phyloP scores from a whole-genome alignment of 2,797 vertebrate species.

The Centropyge bicolor region DNA sequence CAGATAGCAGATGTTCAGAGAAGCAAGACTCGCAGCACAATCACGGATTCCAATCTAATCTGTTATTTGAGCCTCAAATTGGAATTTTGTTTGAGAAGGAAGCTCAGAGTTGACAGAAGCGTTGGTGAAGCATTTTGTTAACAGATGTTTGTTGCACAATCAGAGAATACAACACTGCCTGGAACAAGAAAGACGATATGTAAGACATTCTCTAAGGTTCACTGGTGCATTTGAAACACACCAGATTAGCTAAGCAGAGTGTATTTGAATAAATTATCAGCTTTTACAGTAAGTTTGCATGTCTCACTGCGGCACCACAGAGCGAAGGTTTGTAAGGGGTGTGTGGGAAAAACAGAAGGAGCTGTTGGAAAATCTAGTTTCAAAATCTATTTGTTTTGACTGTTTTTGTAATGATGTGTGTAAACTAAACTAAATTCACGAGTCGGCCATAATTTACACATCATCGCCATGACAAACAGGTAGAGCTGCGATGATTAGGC shows the following conservation, averaged over 20 bases:
- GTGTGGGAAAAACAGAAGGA: background rate
- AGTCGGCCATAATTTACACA: background rate
- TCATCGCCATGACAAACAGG: background rate
- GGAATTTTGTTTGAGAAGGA: slow-evolving; percentile 25
- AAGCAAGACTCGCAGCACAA: slow-evolving; percentile 4
- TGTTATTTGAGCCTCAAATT: slow-evolving; percentile 37
- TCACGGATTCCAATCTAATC: slow-evolving; percentile 13
- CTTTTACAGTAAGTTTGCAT: slow-evolving; percentile 1
- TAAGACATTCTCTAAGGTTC: background rate
- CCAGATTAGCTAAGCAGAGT: background rate
- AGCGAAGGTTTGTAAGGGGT: background rate
- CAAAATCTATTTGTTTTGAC: background rate
- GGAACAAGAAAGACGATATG: background rate
- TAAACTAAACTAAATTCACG: background rate
- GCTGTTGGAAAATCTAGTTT: background rate
- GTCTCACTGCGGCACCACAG: background rate
- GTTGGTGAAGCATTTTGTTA: slow-evolving; percentile 7
- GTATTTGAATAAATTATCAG: slow-evolving; percentile 25
- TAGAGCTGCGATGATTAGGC: too few species aligned
- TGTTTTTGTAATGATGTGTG: background rate
- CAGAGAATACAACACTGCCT: background rate
- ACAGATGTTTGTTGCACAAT: slow-evolving; percentile 4
- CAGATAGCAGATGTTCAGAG: slow-evolving; percentile 34
- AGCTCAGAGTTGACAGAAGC: background rate
- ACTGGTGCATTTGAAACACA: background rate